phyloP scores from a whole-genome alignment of 2,797 vertebrate genomes.

The Macropodus opercularis region DNA sequence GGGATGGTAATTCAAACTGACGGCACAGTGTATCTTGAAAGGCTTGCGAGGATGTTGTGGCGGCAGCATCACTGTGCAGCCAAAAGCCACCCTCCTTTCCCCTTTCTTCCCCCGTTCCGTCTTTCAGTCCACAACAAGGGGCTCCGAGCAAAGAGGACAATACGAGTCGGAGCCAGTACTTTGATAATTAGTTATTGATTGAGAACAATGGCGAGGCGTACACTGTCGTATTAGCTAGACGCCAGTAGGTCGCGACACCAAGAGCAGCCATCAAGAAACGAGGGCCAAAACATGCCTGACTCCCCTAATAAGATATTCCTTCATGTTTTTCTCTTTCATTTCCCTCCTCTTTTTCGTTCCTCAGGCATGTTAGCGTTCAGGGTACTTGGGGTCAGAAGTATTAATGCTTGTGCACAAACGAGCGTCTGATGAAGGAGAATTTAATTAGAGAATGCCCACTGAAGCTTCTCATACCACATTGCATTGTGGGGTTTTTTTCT shows the following conservation, averaged over 20 bases:
- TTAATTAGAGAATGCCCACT: slow-evolving; percentile 80
- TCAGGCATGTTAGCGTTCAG: slow-evolving; percentile 75
- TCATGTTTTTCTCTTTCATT: slow-evolving; percentile 81
- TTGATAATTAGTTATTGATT: slow-evolving; percentile 99
- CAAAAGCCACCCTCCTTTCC: slow-evolving; percentile 90
- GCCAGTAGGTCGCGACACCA: slow-evolving; percentile 88
- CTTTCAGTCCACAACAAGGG: slow-evolving; percentile 86
- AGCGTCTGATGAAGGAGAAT: slow-evolving; percentile 80
- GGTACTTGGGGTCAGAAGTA: slow-evolving; percentile 81
- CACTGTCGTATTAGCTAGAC: slow-evolving; percentile 90
- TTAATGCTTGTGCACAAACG: slow-evolving; percentile 81
- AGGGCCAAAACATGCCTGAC: slow-evolving; percentile 85
- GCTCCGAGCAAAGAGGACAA: slow-evolving; percentile 88
- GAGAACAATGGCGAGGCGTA: slow-evolving; percentile 87
- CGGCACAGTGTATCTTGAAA: slow-evolving; percentile 90
- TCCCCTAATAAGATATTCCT: slow-evolving; percentile 84
- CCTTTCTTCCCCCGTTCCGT: slow-evolving; percentile 68
- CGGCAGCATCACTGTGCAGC: slow-evolving; percentile 87
- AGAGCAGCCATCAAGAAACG: slow-evolving; percentile 88
- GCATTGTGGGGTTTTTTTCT: slow-evolving; percentile 41
- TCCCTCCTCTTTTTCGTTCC: slow-evolving; percentile 73
- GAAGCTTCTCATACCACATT: slow-evolving; percentile 58
- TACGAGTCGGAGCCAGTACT: slow-evolving; percentile 84
- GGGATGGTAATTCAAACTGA: slow-evolving; percentile 93
- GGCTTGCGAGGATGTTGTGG: slow-evolving; percentile 87